Percentiles rank a stretch among this genome's conserved stretches.
Evolutionary conservation across 2,113 vertebrate genomes (phyloP).

Genomic region (Notiomystis cincta): DNA sequence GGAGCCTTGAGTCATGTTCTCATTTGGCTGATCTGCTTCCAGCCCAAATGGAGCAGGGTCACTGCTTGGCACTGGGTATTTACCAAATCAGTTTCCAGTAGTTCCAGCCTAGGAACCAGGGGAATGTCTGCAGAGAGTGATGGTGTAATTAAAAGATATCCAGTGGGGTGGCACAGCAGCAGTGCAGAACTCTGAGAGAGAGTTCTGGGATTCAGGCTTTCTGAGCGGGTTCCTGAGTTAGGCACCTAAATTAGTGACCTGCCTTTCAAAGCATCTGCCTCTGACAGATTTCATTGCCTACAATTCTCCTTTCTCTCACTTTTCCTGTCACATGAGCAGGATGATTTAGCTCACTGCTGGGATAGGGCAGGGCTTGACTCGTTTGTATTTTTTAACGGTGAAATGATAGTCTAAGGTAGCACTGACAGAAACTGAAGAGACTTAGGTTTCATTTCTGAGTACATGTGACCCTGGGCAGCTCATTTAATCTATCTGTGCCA

Average conservation of each 20-base stretch:
- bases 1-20: not conserved
- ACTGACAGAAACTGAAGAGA: not conserved
- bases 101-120: not conserved
- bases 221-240: not conserved
- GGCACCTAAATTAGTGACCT: not conserved
- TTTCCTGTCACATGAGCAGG: not conserved
- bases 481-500: not conserved
- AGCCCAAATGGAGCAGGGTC: not conserved
- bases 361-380: not conserved
- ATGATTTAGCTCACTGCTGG: not conserved
- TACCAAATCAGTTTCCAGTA: not conserved
- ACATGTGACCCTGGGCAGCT: not conserved
- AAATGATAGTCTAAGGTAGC: not conserved
- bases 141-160: not conserved
- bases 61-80: not conserved
- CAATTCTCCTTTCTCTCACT: not conserved
- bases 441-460: not conserved
- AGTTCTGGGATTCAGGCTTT: not conserved
- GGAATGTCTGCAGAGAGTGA: slow-evolving; percentile 2
- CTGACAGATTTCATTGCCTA: not conserved
- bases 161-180: not conserved
- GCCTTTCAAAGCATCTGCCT: not conserved
- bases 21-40: not conserved
- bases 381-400: not conserved
- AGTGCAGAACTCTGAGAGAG: not conserved